Conservation (phyloP, 2,113 vertebrate genomes). For the Phalacrocorax pelagicus region DNA sequence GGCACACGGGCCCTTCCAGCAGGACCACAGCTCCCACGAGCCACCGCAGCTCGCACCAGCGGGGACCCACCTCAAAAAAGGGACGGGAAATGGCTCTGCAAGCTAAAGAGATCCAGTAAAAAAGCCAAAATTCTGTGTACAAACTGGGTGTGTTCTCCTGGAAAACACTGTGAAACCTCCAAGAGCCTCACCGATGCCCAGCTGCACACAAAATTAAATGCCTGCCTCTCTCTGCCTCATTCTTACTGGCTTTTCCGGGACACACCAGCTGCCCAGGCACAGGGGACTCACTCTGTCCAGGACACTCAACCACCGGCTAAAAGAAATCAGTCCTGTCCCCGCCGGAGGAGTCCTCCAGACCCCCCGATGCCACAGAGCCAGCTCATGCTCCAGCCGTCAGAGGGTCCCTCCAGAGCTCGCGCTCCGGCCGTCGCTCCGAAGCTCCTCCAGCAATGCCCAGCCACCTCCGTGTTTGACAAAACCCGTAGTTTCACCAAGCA, state of each 20-base stretch:
- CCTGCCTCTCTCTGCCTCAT: neutral
- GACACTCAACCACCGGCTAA: rapidly evolving
- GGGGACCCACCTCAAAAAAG: neutral
- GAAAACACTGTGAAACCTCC: neutral
- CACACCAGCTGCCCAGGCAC: neutral
- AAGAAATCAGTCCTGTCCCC: neutral
- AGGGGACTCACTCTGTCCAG: neutral
- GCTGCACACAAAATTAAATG: neutral
- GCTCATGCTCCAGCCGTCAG: neutral
- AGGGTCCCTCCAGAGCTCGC: rapidly evolving
- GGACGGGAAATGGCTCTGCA: neutral
- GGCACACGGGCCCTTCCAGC: neutral
- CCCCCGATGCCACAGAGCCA: rapidly evolving
- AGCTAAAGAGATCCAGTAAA: neutral
- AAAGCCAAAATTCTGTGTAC: neutral
- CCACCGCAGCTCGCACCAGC: neutral
- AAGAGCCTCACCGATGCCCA: neutral
- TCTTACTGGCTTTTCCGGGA: neutral
- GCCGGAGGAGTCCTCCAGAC: neutral
- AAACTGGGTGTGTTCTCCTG: neutral
- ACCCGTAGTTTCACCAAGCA: neutral
- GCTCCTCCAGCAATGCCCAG: neutral
- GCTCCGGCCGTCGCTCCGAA: rapidly evolving
- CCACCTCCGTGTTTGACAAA: neutral
- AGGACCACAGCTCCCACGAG: neutral